A percentile compares a stretch with the other conserved stretches of the same genome.
Conservation (phyloP, 1,140 invertebrate species). For the Ruditapes philippinarum region DNA sequence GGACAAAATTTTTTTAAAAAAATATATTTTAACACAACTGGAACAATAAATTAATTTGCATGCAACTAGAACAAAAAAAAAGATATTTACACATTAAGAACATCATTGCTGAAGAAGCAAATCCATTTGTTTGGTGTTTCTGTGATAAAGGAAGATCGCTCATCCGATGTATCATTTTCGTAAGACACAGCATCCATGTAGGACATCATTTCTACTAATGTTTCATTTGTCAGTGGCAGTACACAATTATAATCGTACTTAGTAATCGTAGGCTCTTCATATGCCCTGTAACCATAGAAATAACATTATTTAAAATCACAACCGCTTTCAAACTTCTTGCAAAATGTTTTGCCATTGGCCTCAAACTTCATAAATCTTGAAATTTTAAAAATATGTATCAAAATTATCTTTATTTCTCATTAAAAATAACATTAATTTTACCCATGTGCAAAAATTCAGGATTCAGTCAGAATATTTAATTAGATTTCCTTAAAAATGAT, state of each 20-base stretch:
- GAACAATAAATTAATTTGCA: too few species aligned
- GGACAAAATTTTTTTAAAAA: too few species aligned
- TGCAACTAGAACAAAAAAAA: neutral
- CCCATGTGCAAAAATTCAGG: too few species aligned
- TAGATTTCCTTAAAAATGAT: too few species aligned
- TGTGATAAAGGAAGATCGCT: slow-evolving; percentile 54
- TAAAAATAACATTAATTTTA: too few species aligned
- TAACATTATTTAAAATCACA: neutral
- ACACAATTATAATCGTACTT: slow-evolving; percentile 74
- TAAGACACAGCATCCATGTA: slow-evolving; percentile 65
- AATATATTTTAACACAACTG: too few species aligned
- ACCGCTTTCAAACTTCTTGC: too few species aligned
- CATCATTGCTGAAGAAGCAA: slow-evolving; percentile 66
- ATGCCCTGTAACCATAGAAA: slow-evolving; percentile 41
- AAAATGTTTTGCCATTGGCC: too few species aligned
- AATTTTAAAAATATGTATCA: too few species aligned
- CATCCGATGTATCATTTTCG: slow-evolving; percentile 68
- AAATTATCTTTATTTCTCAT: too few species aligned
- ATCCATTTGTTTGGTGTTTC: slow-evolving; percentile 65
- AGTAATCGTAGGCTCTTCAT: slow-evolving; percentile 50
- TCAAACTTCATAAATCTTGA: too few species aligned
- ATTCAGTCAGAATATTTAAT: too few species aligned
- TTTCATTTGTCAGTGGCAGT: slow-evolving; percentile 61
- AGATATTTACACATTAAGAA: slow-evolving; percentile 60
- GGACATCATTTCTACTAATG: slow-evolving; percentile 61